A percentile compares a stretch with the other conserved stretches of the same genome.
Evolutionary conservation across 2,113 vertebrate species (phyloP).

Genomic region (Spea multiplicata): DNA sequence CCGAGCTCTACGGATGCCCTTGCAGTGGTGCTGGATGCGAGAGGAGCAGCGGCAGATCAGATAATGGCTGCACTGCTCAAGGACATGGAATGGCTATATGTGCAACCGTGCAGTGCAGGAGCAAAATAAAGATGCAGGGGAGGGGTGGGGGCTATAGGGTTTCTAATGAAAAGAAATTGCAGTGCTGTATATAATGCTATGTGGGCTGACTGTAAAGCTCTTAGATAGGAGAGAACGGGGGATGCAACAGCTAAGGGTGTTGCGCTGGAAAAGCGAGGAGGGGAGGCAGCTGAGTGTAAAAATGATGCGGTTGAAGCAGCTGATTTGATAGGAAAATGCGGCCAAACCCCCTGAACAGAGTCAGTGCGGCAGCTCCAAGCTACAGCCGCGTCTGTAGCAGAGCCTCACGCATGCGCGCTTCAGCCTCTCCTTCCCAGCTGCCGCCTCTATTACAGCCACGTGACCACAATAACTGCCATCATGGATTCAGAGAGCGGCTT

Average conservation of each 20-base stretch:
- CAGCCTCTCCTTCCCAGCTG: not conserved
- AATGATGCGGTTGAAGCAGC: not conserved
- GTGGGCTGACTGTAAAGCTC: not conserved
- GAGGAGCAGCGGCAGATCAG: not conserved
- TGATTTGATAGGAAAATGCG: conserved; percentile 11
- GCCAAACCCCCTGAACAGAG: conserved; percentile 17
- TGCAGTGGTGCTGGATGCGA: not conserved
- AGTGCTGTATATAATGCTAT: not conserved
- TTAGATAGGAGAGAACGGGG: not conserved
- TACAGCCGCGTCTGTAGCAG: conserved; percentile 30
- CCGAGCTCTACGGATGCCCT: not conserved
- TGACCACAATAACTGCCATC: conserved; percentile 21
- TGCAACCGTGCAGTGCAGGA: not conserved
- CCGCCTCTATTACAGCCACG: conserved; percentile 3
- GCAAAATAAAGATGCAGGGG: not conserved
- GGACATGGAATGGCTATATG: conserved; percentile 16
- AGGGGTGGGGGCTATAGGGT: not conserved
- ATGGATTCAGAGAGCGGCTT: conserved; percentile 31
- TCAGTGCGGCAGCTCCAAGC: conserved; percentile 35
- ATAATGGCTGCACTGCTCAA: conserved; percentile 39
- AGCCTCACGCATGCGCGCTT: conserved; percentile 39
- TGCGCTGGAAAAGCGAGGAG: no score
- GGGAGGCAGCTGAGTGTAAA: not conserved
- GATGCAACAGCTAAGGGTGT: not conserved
- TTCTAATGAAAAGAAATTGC: not conserved